Evolutionary conservation across 2,113 vertebrate genomes (phyloP).

Genomic region (Anthoscopus minutus): DNA sequence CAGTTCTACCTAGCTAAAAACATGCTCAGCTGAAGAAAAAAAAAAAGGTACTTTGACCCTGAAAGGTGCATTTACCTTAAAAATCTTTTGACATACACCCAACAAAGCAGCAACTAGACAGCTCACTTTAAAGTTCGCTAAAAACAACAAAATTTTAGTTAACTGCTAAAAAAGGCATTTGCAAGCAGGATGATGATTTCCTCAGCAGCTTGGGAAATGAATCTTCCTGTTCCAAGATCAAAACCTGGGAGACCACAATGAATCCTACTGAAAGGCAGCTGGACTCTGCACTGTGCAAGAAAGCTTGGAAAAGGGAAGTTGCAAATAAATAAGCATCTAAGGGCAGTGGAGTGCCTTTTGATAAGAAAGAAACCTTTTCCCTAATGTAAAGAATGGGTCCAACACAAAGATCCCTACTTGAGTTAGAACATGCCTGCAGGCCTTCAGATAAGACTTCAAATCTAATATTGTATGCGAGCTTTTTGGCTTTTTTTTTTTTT

Average conservation of each 20-base stretch:
- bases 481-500: not conserved
- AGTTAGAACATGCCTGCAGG: not conserved
- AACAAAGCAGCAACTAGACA: not conserved
- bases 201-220: not conserved
- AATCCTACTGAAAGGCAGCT: not conserved
- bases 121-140: not conserved
- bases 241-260: not conserved
- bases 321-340: not conserved
- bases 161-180: not conserved
- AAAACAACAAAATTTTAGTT: not conserved
- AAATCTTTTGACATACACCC: not conserved
- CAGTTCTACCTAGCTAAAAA: not conserved
- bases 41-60: not conserved
- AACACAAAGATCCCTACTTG: not conserved
- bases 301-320: not conserved
- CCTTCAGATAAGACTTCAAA: not conserved
- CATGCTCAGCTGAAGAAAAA: not conserved
- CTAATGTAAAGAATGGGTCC: not conserved
- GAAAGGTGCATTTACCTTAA: not conserved
- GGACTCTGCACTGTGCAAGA: not conserved
- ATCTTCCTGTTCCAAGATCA: not conserved
- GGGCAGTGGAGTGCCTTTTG: not conserved
- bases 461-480: rapidly evolving
- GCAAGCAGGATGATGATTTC: not conserved
- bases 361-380: not conserved